These are phyloP conservation scores for Podarcis muralis DNA, from an alignment of 2,113 vertebrate genomes.

Conservation along the genomic window DNA sequence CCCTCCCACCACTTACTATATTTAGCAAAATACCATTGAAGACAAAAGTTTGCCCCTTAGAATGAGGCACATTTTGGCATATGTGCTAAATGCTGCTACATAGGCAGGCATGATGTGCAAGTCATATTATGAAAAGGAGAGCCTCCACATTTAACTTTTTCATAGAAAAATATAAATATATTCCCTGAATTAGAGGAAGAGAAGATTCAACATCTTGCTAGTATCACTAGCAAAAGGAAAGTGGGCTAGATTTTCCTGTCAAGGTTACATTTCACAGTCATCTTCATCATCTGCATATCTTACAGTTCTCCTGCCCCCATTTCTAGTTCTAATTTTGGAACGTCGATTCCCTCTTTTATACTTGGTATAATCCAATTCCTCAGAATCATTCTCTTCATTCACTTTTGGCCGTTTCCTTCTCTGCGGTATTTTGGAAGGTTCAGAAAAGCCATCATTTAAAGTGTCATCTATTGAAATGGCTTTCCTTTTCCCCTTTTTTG, in stretches of 20 bases:
- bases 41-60: constrained; percentile 72
- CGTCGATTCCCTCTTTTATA: constrained; percentile 44
- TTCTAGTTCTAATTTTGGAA: constrained; percentile 71
- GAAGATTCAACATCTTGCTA: constrained; percentile 65
- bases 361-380: constrained; percentile 53
- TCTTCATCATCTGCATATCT: constrained; percentile 49
- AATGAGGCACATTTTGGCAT: constrained; percentile 79
- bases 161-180: constrained; percentile 84
- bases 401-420: constrained; percentile 57
- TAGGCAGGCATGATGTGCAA: constrained; percentile 76
- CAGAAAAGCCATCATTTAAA: not conserved
- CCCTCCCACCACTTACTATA: constrained; percentile 53
- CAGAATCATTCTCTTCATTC: constrained; percentile 57
- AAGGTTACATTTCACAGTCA: constrained; percentile 59
- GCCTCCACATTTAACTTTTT: constrained; percentile 77
- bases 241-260: constrained; percentile 55
- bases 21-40: constrained; percentile 74
- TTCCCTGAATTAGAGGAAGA: constrained; percentile 81
- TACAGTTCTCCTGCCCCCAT: constrained; percentile 58
- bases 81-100: constrained; percentile 76
- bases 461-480: not conserved
- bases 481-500: constrained; percentile 46
- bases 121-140: constrained; percentile 72
- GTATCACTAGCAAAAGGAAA: constrained; percentile 47
- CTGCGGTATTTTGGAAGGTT: constrained; percentile 44